Evolutionary conservation across 2,888 invertebrate genomes (phyloP), one percentile per base, ranked within the genome.

Genomic region (Drosophila mettleri): DNA sequence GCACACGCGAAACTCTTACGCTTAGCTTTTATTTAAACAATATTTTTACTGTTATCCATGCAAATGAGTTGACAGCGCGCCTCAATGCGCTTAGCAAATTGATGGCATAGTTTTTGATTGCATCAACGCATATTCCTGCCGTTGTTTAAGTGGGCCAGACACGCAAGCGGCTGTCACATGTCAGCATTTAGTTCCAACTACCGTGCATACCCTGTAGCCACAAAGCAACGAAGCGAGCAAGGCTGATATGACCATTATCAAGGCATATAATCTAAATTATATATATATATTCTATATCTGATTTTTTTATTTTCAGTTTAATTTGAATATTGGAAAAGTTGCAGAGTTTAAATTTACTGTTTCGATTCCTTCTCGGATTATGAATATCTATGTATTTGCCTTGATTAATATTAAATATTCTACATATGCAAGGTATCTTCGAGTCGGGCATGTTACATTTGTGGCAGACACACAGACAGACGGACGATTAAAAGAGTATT

Each of bases 21-120:
- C 6, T 58, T 48, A 48, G 61, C 38, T 74, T 48, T 61, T 53
- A 72, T 54, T 66, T 65, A 43, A 16, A 9, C 38, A 10, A 33
- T 24, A n/a, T 31, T 24, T 8, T 16, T 14, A 14, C 12, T 36
- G 22, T 22, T 14, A 29, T 8, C 29, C 36, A 16, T 52, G n/a
- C 16, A 1, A 31, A 43, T n/a, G 22, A 41, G 39, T 49, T 48
- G 39, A 48, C 48, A 49, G 48, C 38, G 36, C 38, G 36, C 36
- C n/a, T 36, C 16, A 36, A 36, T 38, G 9, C 20, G 38, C n/a
- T 49, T 49, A 36, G 49, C 49, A 51, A 51, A 51, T 52, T 38
- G 36, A 27, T 52, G 38, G 24, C 18, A 10, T 14, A 38, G 18
- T 38, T 52, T 38, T 14, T 29, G 48, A 49, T 49, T 31, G n/a